These are phyloP conservation scores for Gambelia wislizenii DNA, from an alignment of 2,797 vertebrate genomes.

Conservation along the genomic window DNA sequence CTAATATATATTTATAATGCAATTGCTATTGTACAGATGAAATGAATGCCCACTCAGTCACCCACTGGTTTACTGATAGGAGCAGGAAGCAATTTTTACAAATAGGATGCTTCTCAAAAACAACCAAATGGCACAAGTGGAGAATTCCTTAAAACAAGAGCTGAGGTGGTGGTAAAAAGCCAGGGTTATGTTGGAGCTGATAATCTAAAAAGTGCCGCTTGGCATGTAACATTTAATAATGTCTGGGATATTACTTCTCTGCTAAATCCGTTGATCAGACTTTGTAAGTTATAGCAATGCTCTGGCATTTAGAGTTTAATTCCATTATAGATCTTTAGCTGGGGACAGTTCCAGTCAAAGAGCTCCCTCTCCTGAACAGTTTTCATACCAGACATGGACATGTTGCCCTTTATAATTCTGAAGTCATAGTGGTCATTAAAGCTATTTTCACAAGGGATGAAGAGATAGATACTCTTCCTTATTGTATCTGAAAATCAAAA, in stretches of 20 bases:
- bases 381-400: not conserved
- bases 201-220: not conserved
- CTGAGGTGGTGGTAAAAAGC: not conserved
- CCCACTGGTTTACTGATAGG: not conserved
- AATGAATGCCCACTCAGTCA: not conserved
- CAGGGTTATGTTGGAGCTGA: not conserved
- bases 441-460: not conserved
- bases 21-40: not conserved
- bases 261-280: not conserved
- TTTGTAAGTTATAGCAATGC: not conserved
- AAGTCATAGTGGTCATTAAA: too few relatives aligned
- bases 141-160: not conserved
- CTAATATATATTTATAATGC: not conserved
- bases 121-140: not conserved
- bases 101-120: not conserved
- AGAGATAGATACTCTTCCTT: not conserved
- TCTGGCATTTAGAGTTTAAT: not conserved
- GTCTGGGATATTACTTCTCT: not conserved
- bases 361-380: slow-evolving; percentile 67
- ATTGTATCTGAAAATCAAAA: not conserved
- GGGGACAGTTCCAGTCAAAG: not conserved
- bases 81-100: not conserved
- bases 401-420: not conserved
- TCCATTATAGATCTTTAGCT: not conserved
- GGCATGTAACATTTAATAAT: not conserved